Evolutionary conservation across 2,888 invertebrate genomes (phyloP), one percentile per base, ranked within the genome.

Genomic region (Ochlodes sylvanus): DNA sequence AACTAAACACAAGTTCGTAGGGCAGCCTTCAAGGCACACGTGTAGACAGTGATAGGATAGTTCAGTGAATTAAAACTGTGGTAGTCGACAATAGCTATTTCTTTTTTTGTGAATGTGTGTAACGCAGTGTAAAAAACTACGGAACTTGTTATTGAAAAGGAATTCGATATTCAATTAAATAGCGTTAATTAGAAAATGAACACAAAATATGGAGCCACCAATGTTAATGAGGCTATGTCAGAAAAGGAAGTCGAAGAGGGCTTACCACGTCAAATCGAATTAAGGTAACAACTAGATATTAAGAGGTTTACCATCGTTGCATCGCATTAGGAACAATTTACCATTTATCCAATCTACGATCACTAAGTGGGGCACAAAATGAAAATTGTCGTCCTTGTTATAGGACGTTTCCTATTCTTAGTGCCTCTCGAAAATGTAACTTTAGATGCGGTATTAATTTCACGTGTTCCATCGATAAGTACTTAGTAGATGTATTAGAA

Each of bases 201-300:
- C 82, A 80, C 83, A 2, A 91, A 87, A 77, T 92, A 92, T 75
- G 92, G 92, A 69, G 82, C 92, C 9, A 92, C 88, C 47, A 85
- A 85, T 70, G 78, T 76, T 32, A 81, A 83, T 68, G 85, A 82
- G 63, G 80, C 82, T 76, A 75, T 72, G 61, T 76, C 79, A 71
- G 83, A 85, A 71, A 80, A 75, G 73, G 80, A 79, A 70, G 81
- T 84, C 74, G 84, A 82, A 75, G 79, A 78, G 55, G 69, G 68
- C 7, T 71, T 76, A 58, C 79, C 81, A 70, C 79, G 77, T 72
- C 84, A 87, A 76, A 81, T 83, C 72, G 76, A 81, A 76, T 74
- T 82, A 74, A 90, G 90, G 90, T 90, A 88, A 79, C 77, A 75
- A 73, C 72, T 62, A 63, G 67, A 69, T 69, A 71, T 76, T 63